Conservation (phyloP, 1,140 invertebrate species). For the Armadillidium nasatum region DNA sequence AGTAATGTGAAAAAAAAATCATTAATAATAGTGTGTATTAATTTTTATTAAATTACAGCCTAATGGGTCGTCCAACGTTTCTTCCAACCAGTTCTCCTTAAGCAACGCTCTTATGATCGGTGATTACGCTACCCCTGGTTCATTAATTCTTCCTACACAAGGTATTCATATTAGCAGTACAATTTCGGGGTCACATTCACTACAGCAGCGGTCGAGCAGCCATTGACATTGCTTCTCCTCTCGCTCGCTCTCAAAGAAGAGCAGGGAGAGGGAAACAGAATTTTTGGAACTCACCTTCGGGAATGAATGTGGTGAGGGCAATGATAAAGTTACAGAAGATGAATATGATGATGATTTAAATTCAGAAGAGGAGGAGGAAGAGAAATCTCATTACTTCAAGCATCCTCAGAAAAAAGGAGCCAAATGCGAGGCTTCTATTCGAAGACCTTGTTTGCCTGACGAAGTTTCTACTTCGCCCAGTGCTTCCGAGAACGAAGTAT, state of each 20-base stretch:
- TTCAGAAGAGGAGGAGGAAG: too few relatives aligned
- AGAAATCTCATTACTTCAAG: too few relatives aligned
- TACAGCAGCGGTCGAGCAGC: not conserved
- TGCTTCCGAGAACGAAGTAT: not conserved
- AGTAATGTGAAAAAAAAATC: too few relatives aligned
- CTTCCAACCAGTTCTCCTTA: conserved; percentile 58
- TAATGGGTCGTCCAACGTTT: not conserved
- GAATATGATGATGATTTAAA: too few relatives aligned
- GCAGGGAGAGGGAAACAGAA: not conserved
- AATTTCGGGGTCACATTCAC: not conserved
- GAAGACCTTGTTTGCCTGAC: not conserved
- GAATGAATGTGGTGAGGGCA: too few relatives aligned
- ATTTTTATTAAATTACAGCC: not conserved
- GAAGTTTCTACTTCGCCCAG: not conserved
- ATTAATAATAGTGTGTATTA: too few relatives aligned
- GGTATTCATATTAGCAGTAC: conserved; percentile 36
- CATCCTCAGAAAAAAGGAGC: not conserved
- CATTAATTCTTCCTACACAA: conserved; percentile 51
- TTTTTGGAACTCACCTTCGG: too few relatives aligned
- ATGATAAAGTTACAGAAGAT: too few relatives aligned
- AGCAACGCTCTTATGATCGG: conserved; percentile 74
- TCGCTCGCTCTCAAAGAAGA: not conserved
- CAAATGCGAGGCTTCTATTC: not conserved
- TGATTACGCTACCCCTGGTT: conserved; percentile 64
- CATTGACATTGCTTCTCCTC: conserved; percentile 6